Evolutionary conservation across 1,140 invertebrate genomes (phyloP), one percentile per base, ranked within the genome.

Genomic region (Coelopa frigida): DNA sequence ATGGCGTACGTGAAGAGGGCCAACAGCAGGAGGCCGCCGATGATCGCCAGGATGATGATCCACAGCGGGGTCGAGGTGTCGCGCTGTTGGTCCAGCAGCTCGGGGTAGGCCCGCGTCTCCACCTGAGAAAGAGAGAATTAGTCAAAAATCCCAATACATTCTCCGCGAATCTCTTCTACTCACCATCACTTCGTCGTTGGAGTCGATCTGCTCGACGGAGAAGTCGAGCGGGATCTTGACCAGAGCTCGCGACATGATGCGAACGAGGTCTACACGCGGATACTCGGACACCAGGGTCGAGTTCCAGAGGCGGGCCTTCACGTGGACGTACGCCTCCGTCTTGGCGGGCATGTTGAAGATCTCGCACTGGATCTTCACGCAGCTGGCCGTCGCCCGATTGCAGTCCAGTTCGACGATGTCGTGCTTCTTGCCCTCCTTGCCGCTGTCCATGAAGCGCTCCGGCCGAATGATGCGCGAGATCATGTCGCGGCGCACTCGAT

Each of bases 241-340:
- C 51, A 73, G 75, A 1, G 87, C 90, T 39, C 74, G 75, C 0
- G 90, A 94, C 23, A 79, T 77, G 40, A 94, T 90, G 53, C 78
- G 78, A 0, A 94, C 89, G 33, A 79, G 76, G 61, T 89, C 83
- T n/a, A 91, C 86, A 36, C 81, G 75, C 0, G 85, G 82, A 71
- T 91, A 93, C 66, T 94, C 86, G 61, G 89, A 84, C 1, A 89
- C 82, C 11, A 96, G 72, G 0, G 91, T 94, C 1, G 85, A 81
- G 74, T 94, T 94, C 91, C 91, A 95, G 6, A 96, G 73, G 39
- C 87, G 78, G 2, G 89, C 84, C 58, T 78, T 81, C 15, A 94
- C 78, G 29, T 78, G 80, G 48, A 95, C 87, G 1, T 82, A 83
- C 2, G 83, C 83, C 55, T 82, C 81, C 48, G 86, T 79, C 56